Conservation (phyloP, 2,113 vertebrate species). For the Trichomycterus rosablanca region DNA sequence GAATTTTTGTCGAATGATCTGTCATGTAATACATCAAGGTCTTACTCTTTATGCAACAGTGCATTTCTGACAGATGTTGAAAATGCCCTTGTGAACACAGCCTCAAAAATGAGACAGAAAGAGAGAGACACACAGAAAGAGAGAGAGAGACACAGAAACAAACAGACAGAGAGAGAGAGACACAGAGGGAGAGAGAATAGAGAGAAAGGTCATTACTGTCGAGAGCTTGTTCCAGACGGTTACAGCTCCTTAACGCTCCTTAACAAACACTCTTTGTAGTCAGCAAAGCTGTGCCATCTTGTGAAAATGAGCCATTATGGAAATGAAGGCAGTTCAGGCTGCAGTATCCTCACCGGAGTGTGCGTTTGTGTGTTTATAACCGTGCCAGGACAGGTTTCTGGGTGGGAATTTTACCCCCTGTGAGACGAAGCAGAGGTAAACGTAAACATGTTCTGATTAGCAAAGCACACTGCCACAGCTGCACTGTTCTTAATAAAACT, state of each 20-base stretch:
- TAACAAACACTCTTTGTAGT: conserved; percentile 36
- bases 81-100: too few species aligned
- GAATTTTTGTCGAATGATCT: too few species aligned
- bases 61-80: too few species aligned
- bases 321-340: conserved; percentile 32
- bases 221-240: conserved; percentile 39
- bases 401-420: conserved; percentile 65
- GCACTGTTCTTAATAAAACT: background rate
- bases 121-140: too few species aligned
- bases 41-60: too few species aligned
- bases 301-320: conserved; percentile 14
- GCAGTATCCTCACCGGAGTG: background rate
- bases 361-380: conserved; percentile 48
- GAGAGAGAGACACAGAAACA: too few species aligned
- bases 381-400: conserved; percentile 59
- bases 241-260: conserved; percentile 45
- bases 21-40: too few species aligned
- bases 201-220: background rate
- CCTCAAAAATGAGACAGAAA: too few species aligned
- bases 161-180: too few species aligned
- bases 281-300: conserved; percentile 6
- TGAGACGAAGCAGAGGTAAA: conserved; percentile 23
- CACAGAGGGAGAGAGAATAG: too few species aligned
- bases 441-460: conserved; percentile 6
- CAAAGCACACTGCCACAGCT: too few species aligned